These are phyloP conservation scores for Hemicrepidius hirtus DNA, from an alignment of 2,888 invertebrate species.

Conservation along the genomic window DNA sequence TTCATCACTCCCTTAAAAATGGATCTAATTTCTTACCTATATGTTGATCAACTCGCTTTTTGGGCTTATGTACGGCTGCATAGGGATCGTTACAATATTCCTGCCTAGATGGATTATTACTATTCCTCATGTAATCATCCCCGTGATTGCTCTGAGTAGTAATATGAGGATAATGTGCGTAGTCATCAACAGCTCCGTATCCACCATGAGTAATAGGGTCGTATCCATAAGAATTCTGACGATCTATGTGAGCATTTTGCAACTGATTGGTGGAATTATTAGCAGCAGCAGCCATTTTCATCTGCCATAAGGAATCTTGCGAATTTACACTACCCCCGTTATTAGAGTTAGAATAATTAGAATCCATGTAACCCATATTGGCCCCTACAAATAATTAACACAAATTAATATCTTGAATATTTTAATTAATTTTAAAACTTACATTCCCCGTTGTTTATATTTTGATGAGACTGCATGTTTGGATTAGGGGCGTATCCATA, in stretches of 20 bases:
- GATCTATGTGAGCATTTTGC: constrained; percentile 76
- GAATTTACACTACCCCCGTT: constrained; percentile 97
- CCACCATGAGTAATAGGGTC: constrained; percentile 89
- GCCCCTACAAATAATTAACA: constrained; percentile 77
- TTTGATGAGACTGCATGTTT: constrained; percentile 79
- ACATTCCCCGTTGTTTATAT: constrained; percentile 88
- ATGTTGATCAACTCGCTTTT: constrained; percentile 90
- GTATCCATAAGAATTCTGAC: constrained; percentile 83
- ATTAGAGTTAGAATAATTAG: constrained; percentile 94
- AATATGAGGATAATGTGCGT: constrained; percentile 89
- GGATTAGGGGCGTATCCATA: constrained; percentile 87
- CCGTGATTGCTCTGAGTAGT: constrained; percentile 79
- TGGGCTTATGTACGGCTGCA: constrained; percentile 92
- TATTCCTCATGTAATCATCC: constrained; percentile 83
- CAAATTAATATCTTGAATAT: neutral
- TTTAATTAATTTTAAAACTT: constrained; percentile 69
- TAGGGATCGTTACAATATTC: constrained; percentile 93
- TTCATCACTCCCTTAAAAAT: no score
- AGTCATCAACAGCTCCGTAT: constrained; percentile 88
- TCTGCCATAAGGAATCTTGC: constrained; percentile 95
- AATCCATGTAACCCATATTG: constrained; percentile 93
- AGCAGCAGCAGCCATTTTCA: constrained; percentile 89
- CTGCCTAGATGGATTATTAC: constrained; percentile 89
- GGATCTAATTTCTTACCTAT: constrained; percentile 86
- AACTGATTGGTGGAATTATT: constrained; percentile 80